phyloP scores from a whole-genome alignment of 2,113 vertebrate genomes.

The Nesoenas mayeri region DNA sequence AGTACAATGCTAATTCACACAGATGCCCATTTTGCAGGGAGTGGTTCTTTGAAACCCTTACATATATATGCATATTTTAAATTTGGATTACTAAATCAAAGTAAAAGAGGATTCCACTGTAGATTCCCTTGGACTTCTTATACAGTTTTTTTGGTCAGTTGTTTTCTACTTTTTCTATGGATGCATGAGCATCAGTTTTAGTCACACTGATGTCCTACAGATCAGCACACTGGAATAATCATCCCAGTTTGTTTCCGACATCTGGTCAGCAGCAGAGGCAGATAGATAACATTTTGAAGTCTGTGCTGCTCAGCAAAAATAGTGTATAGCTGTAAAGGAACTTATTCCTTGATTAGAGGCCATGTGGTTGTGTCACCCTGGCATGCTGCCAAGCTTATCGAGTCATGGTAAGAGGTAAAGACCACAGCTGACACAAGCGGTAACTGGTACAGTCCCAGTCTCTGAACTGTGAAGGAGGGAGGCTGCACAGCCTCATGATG shows the following conservation, averaged over 20 bases:
- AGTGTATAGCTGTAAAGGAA: background rate
- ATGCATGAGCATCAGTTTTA: background rate
- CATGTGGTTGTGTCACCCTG: background rate
- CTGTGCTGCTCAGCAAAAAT: conserved; percentile 11
- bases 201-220: background rate
- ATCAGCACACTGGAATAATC: background rate
- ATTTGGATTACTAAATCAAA: background rate
- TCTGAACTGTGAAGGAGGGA: background rate
- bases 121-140: background rate
- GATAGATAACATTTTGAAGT: background rate
- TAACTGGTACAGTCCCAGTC: background rate
- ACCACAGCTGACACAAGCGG: background rate
- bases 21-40: background rate
- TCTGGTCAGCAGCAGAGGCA: conserved; percentile 32
- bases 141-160: background rate
- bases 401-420: background rate
- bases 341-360: background rate
- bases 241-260: background rate
- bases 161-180: background rate
- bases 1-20: background rate
- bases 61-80: too few species aligned
- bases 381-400: background rate
- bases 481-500: background rate
- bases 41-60: background rate
- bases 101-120: background rate